These are phyloP conservation scores for Lapara coniferarum DNA, from an alignment of 2,888 invertebrate genomes.

Conservation along the genomic window DNA sequence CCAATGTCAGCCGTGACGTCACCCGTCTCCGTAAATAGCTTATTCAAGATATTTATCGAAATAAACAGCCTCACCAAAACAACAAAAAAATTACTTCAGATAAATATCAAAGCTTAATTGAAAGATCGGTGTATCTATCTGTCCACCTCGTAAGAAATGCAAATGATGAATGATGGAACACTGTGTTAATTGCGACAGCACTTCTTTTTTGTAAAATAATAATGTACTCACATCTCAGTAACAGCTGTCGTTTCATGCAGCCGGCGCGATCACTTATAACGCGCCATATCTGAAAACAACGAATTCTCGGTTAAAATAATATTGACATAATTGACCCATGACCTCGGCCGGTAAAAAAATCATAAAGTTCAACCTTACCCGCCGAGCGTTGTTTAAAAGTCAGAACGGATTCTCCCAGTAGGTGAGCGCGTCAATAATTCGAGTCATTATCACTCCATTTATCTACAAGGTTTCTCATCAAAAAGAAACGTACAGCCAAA, in stretches of 20 bases:
- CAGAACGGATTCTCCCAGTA: constrained; percentile 28
- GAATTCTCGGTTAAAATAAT: constrained; percentile 19
- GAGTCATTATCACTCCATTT: constrained; percentile 56
- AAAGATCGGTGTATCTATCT: constrained; percentile 7
- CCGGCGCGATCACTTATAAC: constrained; percentile 61
- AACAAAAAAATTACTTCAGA: not conserved
- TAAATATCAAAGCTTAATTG: constrained; percentile 4
- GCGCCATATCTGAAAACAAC: constrained; percentile 69
- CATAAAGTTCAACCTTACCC: constrained; percentile 25
- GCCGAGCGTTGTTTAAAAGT: constrained; percentile 28
- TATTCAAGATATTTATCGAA: constrained; percentile 14
- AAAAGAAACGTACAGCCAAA: constrained; percentile 54
- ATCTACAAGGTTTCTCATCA: constrained; percentile 61
- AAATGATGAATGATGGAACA: not conserved
- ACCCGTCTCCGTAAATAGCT: constrained; percentile 14
- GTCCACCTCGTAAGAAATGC: not conserved
- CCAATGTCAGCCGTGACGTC: constrained; percentile 15
- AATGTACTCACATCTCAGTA: constrained; percentile 66
- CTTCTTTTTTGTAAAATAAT: constrained; percentile 20
- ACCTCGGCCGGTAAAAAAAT: constrained; percentile 26
- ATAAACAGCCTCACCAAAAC: constrained; percentile 13
- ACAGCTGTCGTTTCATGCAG: constrained; percentile 60
- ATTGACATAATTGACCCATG: constrained; percentile 29
- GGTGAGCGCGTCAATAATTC: constrained; percentile 41
- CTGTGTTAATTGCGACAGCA: not conserved